Evolutionary conservation across 2,797 vertebrate species (phyloP).

Genomic region (Hylomyscus alleni): DNA sequence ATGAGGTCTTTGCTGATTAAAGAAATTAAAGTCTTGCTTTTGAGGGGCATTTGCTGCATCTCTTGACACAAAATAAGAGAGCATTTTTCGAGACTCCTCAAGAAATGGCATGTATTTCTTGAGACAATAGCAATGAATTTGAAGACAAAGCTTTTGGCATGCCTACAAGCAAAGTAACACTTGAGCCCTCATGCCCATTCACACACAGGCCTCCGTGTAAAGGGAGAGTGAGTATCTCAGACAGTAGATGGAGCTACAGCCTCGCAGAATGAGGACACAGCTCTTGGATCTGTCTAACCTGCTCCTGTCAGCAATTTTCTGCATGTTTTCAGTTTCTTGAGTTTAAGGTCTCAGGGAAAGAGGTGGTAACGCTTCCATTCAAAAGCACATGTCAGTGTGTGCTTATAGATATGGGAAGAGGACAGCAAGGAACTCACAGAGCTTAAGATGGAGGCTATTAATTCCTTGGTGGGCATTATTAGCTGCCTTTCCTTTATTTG

Average conservation of each 20-base stretch:
- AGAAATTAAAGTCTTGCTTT: not conserved
- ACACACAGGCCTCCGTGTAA: not conserved
- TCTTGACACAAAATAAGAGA: not conserved
- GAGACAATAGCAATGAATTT: not conserved
- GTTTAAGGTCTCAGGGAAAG: not conserved
- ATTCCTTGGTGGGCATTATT: not conserved
- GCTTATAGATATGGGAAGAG: slow-evolving; percentile 30
- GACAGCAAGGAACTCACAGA: rapidly evolving
- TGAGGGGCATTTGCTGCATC: not conserved
- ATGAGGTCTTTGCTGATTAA: slow-evolving; percentile 45
- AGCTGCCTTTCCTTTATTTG: not conserved
- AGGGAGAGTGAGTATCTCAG: not conserved
- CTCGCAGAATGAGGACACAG: slow-evolving; percentile 26
- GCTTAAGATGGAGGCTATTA: not conserved
- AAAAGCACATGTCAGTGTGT: not conserved
- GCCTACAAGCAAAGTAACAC: not conserved
- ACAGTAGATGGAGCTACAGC: slow-evolving; percentile 87
- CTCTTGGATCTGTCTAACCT: not conserved
- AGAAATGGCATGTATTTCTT: slow-evolving; percentile 47
- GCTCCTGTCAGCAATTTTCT: not conserved
- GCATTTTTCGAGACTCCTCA: slow-evolving; percentile 14
- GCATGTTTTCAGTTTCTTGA: not conserved
- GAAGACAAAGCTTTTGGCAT: not conserved
- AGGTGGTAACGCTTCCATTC: not conserved
- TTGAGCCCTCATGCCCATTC: not conserved